Conservation (phyloP, 2,797 vertebrate genomes). For the Micropoecilia bifurca region DNA sequence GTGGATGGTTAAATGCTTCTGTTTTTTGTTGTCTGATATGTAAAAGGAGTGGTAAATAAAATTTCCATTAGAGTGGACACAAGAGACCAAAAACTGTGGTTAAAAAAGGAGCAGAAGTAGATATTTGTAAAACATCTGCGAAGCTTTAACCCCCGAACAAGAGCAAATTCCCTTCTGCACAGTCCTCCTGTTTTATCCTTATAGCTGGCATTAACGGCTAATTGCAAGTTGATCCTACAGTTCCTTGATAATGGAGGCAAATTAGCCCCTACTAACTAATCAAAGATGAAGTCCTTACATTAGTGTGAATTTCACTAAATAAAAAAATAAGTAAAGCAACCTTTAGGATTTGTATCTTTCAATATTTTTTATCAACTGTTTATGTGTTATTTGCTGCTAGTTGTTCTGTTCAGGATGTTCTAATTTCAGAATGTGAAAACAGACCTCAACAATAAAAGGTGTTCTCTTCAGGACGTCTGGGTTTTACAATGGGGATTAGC, state of each 20-base stretch:
- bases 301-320: neutral
- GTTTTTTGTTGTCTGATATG: constrained; percentile 66
- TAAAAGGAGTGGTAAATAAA: constrained; percentile 65
- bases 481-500: no score
- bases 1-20: constrained; percentile 59
- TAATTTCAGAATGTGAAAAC: neutral
- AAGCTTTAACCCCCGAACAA: constrained; percentile 14
- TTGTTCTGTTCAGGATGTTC: neutral
- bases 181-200: constrained; percentile 27
- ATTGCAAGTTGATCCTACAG: constrained; percentile 57
- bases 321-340: neutral
- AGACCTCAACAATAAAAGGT: neutral
- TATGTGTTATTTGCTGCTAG: neutral
- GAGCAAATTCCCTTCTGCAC: constrained; percentile 26
- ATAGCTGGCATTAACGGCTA: constrained; percentile 47
- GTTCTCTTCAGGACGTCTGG: neutral
- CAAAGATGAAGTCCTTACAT: constrained; percentile 20
- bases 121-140: constrained; percentile 40
- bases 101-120: constrained; percentile 48
- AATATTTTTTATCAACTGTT: neutral
- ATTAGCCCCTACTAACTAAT: constrained; percentile 29
- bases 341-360: neutral
- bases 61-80: constrained; percentile 54
- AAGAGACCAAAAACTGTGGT: constrained; percentile 37
- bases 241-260: constrained; percentile 49